These are phyloP conservation scores for Anomalospiza imberbis DNA, from an alignment of 2,797 vertebrate genomes.

Conservation along the genomic window DNA sequence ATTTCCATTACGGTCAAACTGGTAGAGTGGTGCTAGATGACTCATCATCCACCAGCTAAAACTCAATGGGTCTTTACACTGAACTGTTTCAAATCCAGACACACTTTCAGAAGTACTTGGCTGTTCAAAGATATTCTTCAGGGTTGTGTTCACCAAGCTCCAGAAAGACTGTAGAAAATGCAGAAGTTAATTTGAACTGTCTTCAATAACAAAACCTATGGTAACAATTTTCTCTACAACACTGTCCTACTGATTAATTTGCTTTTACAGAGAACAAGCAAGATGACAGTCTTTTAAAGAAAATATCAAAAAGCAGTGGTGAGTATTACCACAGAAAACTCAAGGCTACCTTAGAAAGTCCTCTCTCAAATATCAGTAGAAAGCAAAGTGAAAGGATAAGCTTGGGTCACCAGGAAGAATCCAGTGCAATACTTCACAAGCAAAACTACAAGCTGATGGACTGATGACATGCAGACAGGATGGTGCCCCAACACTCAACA, in stretches of 20 bases:
- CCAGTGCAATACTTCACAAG: neutral
- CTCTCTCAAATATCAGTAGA: neutral
- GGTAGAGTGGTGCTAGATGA: constrained; percentile 84
- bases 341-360: neutral
- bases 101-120: constrained; percentile 49
- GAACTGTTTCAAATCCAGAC: constrained; percentile 34
- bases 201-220: neutral
- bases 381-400: neutral
- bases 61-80: constrained; percentile 86
- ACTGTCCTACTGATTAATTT: neutral
- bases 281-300: neutral
- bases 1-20: constrained; percentile 82
- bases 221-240: neutral
- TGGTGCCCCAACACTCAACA: neutral
- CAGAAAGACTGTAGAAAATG: constrained; percentile 85
- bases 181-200: neutral
- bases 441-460: neutral
- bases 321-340: neutral
- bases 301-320: neutral
- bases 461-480: accelerated
- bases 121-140: constrained; percentile 78
- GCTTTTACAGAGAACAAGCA: neutral
- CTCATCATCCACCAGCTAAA: constrained; percentile 95
- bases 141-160: constrained; percentile 82
- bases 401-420: neutral